phyloP scores from a whole-genome alignment of 2,797 vertebrate species.

The Hippopotamyrus pictus region DNA sequence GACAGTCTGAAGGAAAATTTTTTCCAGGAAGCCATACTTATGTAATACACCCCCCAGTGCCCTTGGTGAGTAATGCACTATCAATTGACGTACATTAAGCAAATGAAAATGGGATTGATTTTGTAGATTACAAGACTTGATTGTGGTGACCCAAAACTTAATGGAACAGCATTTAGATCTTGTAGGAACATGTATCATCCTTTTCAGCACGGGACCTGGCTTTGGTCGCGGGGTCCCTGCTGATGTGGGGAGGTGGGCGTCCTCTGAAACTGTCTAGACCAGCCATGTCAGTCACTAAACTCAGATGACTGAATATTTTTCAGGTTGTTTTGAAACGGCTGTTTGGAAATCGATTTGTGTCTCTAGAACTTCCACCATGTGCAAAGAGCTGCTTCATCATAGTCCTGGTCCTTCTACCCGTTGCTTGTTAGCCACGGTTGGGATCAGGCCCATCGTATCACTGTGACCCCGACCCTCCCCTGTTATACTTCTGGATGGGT shows the following conservation, averaged over 20 bases:
- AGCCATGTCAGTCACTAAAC: background rate
- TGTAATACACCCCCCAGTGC: slow-evolving; percentile 36
- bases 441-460: background rate
- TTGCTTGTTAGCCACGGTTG: background rate
- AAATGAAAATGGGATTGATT: slow-evolving; percentile 53
- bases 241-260: background rate
- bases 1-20: slow-evolving; percentile 32
- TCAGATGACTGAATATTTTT: background rate
- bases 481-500: background rate
- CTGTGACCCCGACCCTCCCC: background rate
- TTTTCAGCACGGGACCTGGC: background rate
- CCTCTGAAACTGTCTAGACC: background rate
- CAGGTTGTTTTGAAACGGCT: background rate
- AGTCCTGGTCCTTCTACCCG: background rate
- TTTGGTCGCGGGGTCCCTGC: background rate
- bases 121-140: slow-evolving; percentile 39
- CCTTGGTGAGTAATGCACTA: slow-evolving; percentile 42
- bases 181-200: slow-evolving; percentile 33
- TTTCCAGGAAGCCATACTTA: slow-evolving; percentile 39
- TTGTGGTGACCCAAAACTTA: slow-evolving; percentile 48
- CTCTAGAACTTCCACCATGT: background rate
- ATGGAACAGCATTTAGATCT: slow-evolving; percentile 39
- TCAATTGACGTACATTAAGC: slow-evolving; percentile 48
- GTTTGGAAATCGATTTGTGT: background rate
- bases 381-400: background rate